Conservation (phyloP, 2,113 vertebrate species). For the Brachyistius frenatus region DNA sequence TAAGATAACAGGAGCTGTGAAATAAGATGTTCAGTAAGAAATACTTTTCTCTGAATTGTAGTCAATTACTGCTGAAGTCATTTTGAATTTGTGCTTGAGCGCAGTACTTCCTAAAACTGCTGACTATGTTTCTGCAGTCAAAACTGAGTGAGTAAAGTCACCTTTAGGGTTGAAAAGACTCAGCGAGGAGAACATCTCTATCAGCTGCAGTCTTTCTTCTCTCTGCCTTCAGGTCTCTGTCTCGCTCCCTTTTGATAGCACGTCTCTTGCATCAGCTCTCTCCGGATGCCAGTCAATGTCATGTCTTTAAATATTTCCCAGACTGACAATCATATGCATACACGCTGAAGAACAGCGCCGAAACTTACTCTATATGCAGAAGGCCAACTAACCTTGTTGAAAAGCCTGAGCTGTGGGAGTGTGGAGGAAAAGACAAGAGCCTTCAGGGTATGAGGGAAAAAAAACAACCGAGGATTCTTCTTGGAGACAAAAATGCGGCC, state of each 20-base stretch:
- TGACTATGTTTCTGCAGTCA: background rate
- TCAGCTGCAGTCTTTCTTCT: slow-evolving; percentile 18
- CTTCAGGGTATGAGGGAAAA: background rate
- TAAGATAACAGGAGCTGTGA: too few species aligned
- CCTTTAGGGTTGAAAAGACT: slow-evolving; percentile 16
- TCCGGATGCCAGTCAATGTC: slow-evolving; percentile 33
- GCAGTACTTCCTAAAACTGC: too few species aligned
- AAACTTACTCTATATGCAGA: slow-evolving; percentile 1
- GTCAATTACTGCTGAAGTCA: too few species aligned
- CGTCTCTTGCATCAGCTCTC: background rate
- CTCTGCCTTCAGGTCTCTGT: slow-evolving; percentile 15
- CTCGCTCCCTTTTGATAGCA: slow-evolving; percentile 9
- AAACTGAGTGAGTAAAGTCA: background rate
- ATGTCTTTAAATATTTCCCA: slow-evolving; percentile 29
- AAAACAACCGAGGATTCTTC: background rate
- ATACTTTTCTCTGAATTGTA: too few species aligned
- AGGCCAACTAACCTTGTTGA: slow-evolving; percentile 15
- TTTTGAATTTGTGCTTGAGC: too few species aligned
- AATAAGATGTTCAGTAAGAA: too few species aligned
- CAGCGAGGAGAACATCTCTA: background rate
- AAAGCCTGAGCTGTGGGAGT: background rate
- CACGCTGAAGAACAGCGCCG: background rate
- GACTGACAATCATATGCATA: slow-evolving; percentile 24
- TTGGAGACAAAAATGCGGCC: slow-evolving; percentile 1
- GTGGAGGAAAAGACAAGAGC: background rate